phyloP scores from a whole-genome alignment of 1,140 invertebrate species.

The Drosophila takahashii region DNA sequence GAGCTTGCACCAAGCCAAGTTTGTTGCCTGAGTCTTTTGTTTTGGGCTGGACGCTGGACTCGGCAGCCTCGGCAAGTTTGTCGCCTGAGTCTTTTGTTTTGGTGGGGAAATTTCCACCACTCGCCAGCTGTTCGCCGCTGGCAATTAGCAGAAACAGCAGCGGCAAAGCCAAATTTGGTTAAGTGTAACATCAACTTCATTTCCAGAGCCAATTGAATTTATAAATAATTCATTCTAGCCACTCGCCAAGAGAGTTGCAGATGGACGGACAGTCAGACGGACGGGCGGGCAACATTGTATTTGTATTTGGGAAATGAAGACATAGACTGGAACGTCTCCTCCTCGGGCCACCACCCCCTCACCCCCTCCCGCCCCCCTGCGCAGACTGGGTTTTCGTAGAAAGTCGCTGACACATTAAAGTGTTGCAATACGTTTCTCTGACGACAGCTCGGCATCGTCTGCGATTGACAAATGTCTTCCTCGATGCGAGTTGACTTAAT shows the following conservation, averaged over 20 bases:
- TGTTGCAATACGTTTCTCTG: conserved; percentile 68
- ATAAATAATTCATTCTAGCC: conserved; percentile 78
- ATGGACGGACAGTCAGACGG: conserved; percentile 21
- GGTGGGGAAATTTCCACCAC: conserved; percentile 64
- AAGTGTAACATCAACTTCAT: conserved; percentile 80
- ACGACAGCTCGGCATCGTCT: conserved; percentile 51
- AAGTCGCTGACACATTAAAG: conserved; percentile 80
- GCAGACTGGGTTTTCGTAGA: conserved; percentile 66
- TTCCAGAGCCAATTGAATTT: conserved; percentile 73
- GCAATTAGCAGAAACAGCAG: conserved; percentile 66
- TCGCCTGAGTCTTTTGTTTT: conserved; percentile 65
- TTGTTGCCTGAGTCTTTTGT: conserved; percentile 13
- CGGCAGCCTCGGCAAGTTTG: conserved; percentile 28
- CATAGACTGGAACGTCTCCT: conserved; percentile 61
- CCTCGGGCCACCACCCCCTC: conserved; percentile 10
- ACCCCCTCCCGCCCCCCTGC: conserved; percentile 2
- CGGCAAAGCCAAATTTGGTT: conserved; percentile 72
- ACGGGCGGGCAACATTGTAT: conserved; percentile 58
- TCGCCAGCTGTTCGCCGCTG: conserved; percentile 35
- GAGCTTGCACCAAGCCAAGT: conserved; percentile 16
- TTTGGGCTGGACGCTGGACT: neutral
- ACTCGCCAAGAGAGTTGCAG: conserved; percentile 26
- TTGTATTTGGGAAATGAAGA: conserved; percentile 80
- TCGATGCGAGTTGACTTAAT: conserved; percentile 78
- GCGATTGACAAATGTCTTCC: conserved; percentile 79